Percentiles rank a stretch among this genome's conserved stretches.
Conservation (phyloP, 1,140 invertebrate species). For the Drosophila bocki region DNA sequence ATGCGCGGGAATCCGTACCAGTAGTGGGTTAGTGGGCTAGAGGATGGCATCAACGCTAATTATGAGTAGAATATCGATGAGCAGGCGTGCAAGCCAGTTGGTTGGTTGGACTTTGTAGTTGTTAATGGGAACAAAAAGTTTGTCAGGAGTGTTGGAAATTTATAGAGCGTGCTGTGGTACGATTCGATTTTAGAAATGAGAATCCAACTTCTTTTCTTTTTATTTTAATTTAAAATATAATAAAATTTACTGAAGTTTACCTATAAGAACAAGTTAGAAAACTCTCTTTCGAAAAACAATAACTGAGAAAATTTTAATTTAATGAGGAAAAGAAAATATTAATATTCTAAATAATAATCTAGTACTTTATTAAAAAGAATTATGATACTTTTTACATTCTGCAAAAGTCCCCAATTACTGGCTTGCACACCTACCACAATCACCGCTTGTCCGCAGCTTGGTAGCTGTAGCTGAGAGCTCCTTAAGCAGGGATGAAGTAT, state of each 20-base stretch:
- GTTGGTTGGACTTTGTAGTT: not conserved
- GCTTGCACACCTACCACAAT: slow-evolving; percentile 29
- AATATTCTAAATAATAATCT: no score
- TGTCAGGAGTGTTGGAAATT: not conserved
- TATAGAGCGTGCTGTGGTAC: not conserved
- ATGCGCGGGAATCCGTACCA: slow-evolving; percentile 3
- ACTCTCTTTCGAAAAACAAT: no score
- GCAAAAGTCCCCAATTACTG: not conserved
- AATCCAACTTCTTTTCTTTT: no score
- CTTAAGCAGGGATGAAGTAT: no score
- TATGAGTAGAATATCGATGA: slow-evolving; percentile 34
- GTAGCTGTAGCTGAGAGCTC: slow-evolving; percentile 14
- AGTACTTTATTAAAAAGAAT: not conserved
- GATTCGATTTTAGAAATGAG: no score
- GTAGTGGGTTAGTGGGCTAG: slow-evolving; percentile 29
- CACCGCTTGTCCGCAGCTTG: slow-evolving; percentile 58
- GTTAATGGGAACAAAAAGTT: not conserved
- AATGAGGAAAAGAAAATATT: not conserved
- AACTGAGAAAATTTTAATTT: not conserved
- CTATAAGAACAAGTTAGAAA: no score
- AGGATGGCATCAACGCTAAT: slow-evolving; percentile 38
- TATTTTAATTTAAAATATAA: no score
- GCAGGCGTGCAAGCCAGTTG: slow-evolving; percentile 22
- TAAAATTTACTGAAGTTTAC: no score
- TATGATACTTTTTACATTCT: no score